Evolutionary conservation across 2,113 vertebrate genomes (phyloP), one percentile per base, ranked within the genome.

Genomic region (Saguinus midas): DNA sequence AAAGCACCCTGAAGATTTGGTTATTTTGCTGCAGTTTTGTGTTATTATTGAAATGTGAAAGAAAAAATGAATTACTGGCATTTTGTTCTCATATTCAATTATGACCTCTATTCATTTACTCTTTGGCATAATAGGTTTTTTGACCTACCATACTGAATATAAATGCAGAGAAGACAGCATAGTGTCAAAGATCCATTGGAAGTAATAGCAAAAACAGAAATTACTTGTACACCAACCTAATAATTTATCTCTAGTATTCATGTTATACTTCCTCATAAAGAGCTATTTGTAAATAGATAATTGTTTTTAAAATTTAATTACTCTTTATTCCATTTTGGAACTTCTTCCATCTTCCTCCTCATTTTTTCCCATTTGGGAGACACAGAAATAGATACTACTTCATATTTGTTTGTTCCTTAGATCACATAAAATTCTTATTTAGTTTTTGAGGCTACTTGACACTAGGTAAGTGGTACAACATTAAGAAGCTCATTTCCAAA

Each of bases 321-420:
- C 58, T 50, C 14, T 72, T 72, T 92, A 23, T 95, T 92, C 50
- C 55, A 57, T 81, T 64, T 81, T 85, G 50, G 25, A 80, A 3
- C 13, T 88, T 88, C 43, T 52, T 66, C 4, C 58, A 66, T 68
- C 17, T 29, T 89, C 20, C 23, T 84, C 14, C 35, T 94, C 55
- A 17, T 40, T 27, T 75, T 64, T 95, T 93, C 48, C 72, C 6
- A 32, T 64, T 84, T 80, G 6, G 37, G 45, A 14, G 29, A 32
- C 4, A 40, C 21, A n/a, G 43, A 32, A 18, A 11, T 40, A 88
- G 45, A 89, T 37, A 29, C 23, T 76, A 40, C 17, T 64, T 96
- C 21, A 29, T 85, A 57, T 75, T 79, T 90, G 21, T 90, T 84
- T 81, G 32, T 50, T 92, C 93, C 86, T 87, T 87, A 91, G n/a